Evolutionary conservation across 1,140 invertebrate species (phyloP).

Genomic region (Bombus huntii): DNA sequence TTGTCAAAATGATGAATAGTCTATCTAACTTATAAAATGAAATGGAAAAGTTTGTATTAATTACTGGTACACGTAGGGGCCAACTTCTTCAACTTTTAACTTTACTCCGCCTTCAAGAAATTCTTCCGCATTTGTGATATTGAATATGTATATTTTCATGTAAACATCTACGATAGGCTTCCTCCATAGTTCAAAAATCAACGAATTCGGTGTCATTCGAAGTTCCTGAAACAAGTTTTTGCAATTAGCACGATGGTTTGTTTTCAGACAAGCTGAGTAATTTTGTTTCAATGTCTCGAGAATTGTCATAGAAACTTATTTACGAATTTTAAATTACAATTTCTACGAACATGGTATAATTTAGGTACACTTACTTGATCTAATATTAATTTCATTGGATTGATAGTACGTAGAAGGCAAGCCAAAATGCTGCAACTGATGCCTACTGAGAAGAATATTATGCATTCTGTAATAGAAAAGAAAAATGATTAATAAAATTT

Average conservation of each 20-base stretch:
- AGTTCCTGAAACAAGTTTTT: conserved; percentile 32
- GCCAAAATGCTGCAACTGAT: conserved; percentile 69
- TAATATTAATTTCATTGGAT: conserved; percentile 82
- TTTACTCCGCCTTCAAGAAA: conserved; percentile 87
- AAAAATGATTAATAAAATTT: not conserved
- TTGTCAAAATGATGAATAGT: not conserved
- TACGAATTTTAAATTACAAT: no score
- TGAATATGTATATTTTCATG: conserved; percentile 91
- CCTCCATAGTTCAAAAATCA: conserved; percentile 87
- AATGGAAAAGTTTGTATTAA: conserved; percentile 57
- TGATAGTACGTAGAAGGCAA: conserved; percentile 81
- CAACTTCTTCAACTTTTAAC: conserved; percentile 89
- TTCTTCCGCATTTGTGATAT: conserved; percentile 90
- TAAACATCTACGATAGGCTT: conserved; percentile 88
- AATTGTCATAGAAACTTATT: not conserved
- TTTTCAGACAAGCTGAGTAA: not conserved
- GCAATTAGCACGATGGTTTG: not conserved
- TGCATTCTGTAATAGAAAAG: conserved; percentile 76
- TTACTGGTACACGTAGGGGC: conserved; percentile 94
- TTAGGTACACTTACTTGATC: conserved; percentile 82
- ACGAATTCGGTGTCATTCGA: conserved; percentile 63
- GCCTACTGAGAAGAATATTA: conserved; percentile 76
- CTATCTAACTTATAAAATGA: not conserved
- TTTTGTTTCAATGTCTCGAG: not conserved
- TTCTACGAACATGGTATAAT: not conserved